Base-by-base conservation (phyloP, 2,888 invertebrate genomes). In the Latrodectus elegans region DNA sequence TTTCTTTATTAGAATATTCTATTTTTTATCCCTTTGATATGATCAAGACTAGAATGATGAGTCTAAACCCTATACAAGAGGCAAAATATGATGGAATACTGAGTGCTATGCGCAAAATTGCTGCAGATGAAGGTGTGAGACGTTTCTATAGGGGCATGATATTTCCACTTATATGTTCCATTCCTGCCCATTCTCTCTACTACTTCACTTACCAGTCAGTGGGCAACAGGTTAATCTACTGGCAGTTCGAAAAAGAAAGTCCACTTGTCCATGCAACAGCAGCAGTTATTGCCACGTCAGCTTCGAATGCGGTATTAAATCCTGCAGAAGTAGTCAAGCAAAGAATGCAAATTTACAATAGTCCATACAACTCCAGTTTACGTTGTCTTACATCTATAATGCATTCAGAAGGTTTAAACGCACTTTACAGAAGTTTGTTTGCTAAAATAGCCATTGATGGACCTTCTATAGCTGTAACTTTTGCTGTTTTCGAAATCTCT, bases 311-410 rank as follows among this genome's bases (percentile, higher is more conserved):
- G 17, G 15, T 79, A 12, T 55, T n/a, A 11, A 79, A 79, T 38
- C 79, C 79, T 55, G 70, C 79, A 1, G 71, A 79, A 8, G 79
- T 79, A 11, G 49, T 79, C 9, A 79, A 79, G 11, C 71, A 79
- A 17, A 53, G 79, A 14, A 79, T 79, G 79, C 79, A 79, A 55
- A 15, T 71, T 49, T 71, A 71, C 17, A 26, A n/a, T 2, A 79
- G 68, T 12, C 55, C 55, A 26, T 79, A 79, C 53, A 22, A 38
- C 4, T 60, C 67, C 51, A 71, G 71, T 26, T 26, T 79, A 1
- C 79, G 71, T 22, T 79, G 79, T 15, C 49, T 79, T 26, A 9
- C 15, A 1, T 14, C 70, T 9, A n/a, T 79, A 2, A 8, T 68
- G 11, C 17, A 52, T 52, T 49, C 12, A 10, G 79, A 79, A 71